These are phyloP conservation scores for Drosophila lacteicornis DNA, from an alignment of 1,140 invertebrate species.

Conservation along the genomic window DNA sequence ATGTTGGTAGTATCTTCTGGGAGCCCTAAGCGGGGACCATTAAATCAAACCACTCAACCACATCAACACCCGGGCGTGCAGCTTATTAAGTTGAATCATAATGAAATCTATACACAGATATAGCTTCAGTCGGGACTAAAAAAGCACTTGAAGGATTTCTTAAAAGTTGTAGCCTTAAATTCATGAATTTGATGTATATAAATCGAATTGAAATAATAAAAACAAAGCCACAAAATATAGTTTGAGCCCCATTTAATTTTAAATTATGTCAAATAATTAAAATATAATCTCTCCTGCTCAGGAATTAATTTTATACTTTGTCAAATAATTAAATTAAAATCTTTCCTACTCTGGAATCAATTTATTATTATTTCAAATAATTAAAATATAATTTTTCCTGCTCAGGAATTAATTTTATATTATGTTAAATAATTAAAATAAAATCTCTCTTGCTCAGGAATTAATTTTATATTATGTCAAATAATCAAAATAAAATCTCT, in stretches of 20 bases:
- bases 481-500: background rate
- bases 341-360: no score
- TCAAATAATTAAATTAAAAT: no score
- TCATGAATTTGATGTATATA: no score
- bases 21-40: constrained; percentile 54
- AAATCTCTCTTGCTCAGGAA: background rate
- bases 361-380: background rate
- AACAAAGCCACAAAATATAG: no score
- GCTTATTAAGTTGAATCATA: constrained; percentile 68
- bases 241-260: no score
- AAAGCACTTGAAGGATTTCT: constrained; percentile 3
- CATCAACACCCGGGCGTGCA: constrained; percentile 55
- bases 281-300: no score
- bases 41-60: constrained; percentile 73
- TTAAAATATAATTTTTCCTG: background rate
- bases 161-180: no score
- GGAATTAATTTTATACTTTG: no score
- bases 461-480: background rate
- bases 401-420: no score
- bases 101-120: constrained; percentile 54
- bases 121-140: constrained; percentile 12
- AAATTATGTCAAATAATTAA: no score
- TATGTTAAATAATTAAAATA: background rate
- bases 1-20: constrained; percentile 9
- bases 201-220: no score